Conservation (phyloP, 1,140 invertebrate genomes). For the Cryptotermes secundus region DNA sequence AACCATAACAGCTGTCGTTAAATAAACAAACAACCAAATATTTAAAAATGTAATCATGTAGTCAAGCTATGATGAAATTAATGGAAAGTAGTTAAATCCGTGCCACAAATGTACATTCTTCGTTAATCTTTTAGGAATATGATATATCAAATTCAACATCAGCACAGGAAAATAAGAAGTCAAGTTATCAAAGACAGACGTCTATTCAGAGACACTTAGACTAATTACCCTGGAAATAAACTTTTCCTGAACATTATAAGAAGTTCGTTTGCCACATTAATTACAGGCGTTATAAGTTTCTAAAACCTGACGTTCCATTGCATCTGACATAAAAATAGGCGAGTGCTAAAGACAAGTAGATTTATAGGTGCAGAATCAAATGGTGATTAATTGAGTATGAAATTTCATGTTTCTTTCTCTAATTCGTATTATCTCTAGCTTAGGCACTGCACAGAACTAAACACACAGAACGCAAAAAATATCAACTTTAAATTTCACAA, state of each 20-base stretch:
- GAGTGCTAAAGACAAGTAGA: neutral
- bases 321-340: neutral
- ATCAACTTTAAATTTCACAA: too few species aligned
- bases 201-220: neutral
- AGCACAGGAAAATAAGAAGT: neutral
- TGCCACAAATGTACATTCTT: too few species aligned
- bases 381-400: neutral
- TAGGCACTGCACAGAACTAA: too few species aligned
- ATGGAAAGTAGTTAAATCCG: too few species aligned
- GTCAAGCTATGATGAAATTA: too few species aligned
- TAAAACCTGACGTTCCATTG: neutral
- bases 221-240: neutral
- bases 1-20: too few species aligned
- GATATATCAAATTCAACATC: too few species aligned
- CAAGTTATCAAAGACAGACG: neutral
- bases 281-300: neutral
- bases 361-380: slow-evolving; percentile 12
- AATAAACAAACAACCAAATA: too few species aligned
- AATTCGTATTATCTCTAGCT: neutral
- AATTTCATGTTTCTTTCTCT: neutral
- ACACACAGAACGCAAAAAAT: too few species aligned
- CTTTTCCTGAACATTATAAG: neutral
- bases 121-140: too few species aligned
- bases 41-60: too few species aligned
- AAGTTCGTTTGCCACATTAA: neutral